Conservation (phyloP, 1,140 invertebrate species). For the Solen grandis region DNA sequence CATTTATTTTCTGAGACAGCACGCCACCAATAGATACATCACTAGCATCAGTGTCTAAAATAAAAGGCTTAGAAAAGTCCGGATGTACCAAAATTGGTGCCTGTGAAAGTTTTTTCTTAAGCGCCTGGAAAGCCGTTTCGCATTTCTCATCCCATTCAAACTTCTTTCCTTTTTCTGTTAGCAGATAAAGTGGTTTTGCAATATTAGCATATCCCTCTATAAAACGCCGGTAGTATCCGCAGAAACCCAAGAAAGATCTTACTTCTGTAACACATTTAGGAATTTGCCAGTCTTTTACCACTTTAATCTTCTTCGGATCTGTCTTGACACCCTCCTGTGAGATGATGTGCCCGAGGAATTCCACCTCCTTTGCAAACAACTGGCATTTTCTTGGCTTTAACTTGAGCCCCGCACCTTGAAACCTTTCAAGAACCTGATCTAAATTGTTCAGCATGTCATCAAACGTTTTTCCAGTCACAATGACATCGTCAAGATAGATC, state of each 20-base stretch:
- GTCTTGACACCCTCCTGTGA: neutral
- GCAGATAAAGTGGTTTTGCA: slow-evolving; percentile 46
- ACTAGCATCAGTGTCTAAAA: slow-evolving; percentile 53
- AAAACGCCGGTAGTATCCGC: slow-evolving; percentile 65
- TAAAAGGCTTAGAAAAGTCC: neutral
- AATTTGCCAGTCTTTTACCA: slow-evolving; percentile 63
- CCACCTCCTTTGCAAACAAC: slow-evolving; percentile 4
- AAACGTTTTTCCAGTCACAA: slow-evolving; percentile 7
- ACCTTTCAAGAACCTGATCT: neutral
- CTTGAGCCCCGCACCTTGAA: neutral
- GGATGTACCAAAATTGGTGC: neutral
- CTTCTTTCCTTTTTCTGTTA: slow-evolving; percentile 51
- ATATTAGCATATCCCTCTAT: slow-evolving; percentile 59
- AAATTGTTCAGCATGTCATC: slow-evolving; percentile 2
- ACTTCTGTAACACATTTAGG: slow-evolving; percentile 66
- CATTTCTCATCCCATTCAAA: slow-evolving; percentile 59
- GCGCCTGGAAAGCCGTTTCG: slow-evolving; percentile 54
- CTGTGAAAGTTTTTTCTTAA: slow-evolving; percentile 50
- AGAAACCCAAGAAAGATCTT: slow-evolving; percentile 67
- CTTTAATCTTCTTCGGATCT: slow-evolving; percentile 64
- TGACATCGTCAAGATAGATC: slow-evolving; percentile 13
- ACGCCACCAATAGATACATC: slow-evolving; percentile 46
- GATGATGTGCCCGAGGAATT: slow-evolving; percentile 7
- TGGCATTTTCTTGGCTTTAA: slow-evolving; percentile 9
- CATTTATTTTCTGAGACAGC: slow-evolving; percentile 53